These are phyloP conservation scores for Epizoanthus illoricatus DNA, from an alignment of 92 coral and sea anemone genomes.

Conservation along the genomic window DNA sequence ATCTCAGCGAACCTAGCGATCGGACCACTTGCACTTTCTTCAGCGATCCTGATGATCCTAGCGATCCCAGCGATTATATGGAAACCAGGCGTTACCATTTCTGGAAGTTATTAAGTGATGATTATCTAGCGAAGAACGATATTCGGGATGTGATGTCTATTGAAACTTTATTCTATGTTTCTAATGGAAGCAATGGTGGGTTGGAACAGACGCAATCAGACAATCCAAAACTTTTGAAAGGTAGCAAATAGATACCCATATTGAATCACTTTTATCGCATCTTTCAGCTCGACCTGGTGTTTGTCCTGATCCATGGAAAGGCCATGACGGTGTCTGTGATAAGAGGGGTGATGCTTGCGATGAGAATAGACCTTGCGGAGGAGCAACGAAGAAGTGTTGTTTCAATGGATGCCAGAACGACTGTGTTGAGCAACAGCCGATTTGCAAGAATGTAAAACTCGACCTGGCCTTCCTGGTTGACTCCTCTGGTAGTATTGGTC, in stretches of 20 bases:
- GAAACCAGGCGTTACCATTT: too few relatives aligned
- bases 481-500: conserved; percentile 35
- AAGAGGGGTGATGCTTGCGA: background rate
- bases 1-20: too few relatives aligned
- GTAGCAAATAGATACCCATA: background rate
- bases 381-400: conserved; percentile 23
- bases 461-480: conserved; percentile 28
- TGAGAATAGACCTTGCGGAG: background rate
- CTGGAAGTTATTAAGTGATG: too few relatives aligned
- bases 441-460: background rate
- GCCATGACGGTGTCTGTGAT: background rate
- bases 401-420: conserved; percentile 15
- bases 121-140: too few relatives aligned
- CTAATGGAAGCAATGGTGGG: too few relatives aligned
- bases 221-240: too few relatives aligned
- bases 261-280: background rate
- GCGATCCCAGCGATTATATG: too few relatives aligned
- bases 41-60: too few relatives aligned
- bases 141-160: too few relatives aligned
- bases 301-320: conserved; percentile 9
- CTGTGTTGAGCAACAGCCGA: conserved; percentile 8
- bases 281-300: conserved; percentile 30
- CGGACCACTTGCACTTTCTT: too few relatives aligned
- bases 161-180: too few relatives aligned
- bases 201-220: too few relatives aligned